Evolutionary conservation across 1,140 invertebrate species (phyloP), one percentile per base, ranked within the genome.

Genomic region (Apolygus lucorum): DNA sequence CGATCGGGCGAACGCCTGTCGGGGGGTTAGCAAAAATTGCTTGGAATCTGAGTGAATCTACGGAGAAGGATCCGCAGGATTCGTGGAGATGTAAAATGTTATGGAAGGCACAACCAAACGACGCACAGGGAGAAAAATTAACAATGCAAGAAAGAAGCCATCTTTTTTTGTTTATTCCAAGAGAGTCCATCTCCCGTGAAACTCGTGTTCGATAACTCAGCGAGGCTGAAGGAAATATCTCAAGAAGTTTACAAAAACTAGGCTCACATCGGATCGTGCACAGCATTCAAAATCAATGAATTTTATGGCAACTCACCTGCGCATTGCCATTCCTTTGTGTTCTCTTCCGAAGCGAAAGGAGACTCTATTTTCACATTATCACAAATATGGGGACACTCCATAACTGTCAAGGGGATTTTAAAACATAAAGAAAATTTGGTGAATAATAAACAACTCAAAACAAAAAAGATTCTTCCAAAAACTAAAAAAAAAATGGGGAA

Each of bases 331-430:
- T 74, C 72, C 68, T 72, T 73, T 72, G 64, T 70, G 26, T 68
- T 63, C 27, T 68, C 65, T 28, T 68, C 59, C 34, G 34, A 52
- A 22, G 42, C 42, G 28, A 67, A 63, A 52, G 62, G 54, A 64
- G 26, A 54, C 24, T 72, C 68, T 28, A 74, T 68, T 73, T 73
- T 74, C 25, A 74, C 71, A 64, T 72, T 70, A 63, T 75, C 73
- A 28, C 52, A 59, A 21, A 75, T 65, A 72, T 75, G 74, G 24
- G 74, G 74, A 68, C 74, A 75, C 69, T 75, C 74, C 73, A 74
- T 75, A 28, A 64, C 24, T 28, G 27, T 2, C 22, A 26, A 8
- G 27, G 14, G 14, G 2, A 64, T 26, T 64, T 64, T 21, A 64
- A 24, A 64, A 64, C 24, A 64, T 64, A 8, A 17, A 64, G 34